Evolutionary conservation across 2,113 vertebrate genomes (phyloP).

Genomic region (Coptodon rendalli): DNA sequence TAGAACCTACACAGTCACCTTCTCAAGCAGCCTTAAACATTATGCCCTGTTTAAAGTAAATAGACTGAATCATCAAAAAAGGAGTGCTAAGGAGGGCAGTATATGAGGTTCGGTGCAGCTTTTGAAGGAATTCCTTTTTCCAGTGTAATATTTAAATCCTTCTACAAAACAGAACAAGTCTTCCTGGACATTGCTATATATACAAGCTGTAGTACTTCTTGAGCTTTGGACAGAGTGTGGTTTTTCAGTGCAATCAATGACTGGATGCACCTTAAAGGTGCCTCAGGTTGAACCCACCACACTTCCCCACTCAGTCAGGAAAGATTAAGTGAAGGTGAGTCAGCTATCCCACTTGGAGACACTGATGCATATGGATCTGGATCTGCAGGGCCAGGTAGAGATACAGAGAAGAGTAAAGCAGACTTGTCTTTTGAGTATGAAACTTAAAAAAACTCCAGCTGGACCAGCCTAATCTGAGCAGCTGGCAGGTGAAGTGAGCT

Average conservation of each 20-base stretch:
- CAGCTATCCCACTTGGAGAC: conserved; percentile 30
- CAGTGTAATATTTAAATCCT: neutral
- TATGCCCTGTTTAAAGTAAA: neutral
- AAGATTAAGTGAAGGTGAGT: conserved; percentile 43
- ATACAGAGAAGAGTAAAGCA: neutral
- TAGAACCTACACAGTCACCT: neutral
- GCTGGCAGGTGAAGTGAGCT: conserved; percentile 47
- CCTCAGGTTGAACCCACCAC: conserved; percentile 17
- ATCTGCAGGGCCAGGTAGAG: conserved; percentile 34
- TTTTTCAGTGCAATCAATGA: conserved; percentile 27
- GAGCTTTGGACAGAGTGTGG: neutral
- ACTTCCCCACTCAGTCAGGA: conserved; percentile 21
- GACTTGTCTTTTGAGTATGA: conserved; percentile 14
- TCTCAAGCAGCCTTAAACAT: neutral
- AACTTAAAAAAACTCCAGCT: conserved; percentile 9
- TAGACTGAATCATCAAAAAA: neutral
- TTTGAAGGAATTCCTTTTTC: neutral
- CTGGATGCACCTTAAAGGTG: conserved; percentile 14
- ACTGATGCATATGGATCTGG: conserved; percentile 46
- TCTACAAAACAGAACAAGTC: neutral
- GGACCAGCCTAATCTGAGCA: conserved; percentile 22
- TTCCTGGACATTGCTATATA: neutral
- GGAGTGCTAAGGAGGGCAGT: neutral
- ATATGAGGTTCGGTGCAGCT: neutral
- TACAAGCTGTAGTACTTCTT: neutral